Evolutionary conservation across 1,140 invertebrate species (phyloP).

Genomic region (Sweltsa coloradensis): DNA sequence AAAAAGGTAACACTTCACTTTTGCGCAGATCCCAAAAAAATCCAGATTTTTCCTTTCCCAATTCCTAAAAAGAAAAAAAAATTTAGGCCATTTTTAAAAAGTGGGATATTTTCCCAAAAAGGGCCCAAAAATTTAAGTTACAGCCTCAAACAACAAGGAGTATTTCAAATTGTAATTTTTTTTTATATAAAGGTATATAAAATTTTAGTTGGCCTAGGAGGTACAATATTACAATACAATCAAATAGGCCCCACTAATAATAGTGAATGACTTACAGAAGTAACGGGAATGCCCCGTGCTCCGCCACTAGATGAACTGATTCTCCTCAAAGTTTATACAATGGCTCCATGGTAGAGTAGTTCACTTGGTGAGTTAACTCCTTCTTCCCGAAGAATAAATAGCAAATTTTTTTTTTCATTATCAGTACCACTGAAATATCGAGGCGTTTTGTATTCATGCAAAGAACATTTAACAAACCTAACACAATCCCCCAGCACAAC

Average conservation of each 20-base stretch:
- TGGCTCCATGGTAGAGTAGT: slow-evolving; percentile 76
- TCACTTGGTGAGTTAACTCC: slow-evolving; percentile 61
- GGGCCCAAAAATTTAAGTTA: not conserved
- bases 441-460: not conserved
- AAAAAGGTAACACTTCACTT: slow-evolving; percentile 18
- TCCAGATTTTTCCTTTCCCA: slow-evolving; percentile 22
- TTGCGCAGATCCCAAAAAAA: slow-evolving; percentile 20
- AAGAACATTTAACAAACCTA: not conserved
- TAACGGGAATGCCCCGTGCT: no score
- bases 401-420: not conserved
- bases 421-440: not conserved
- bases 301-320: slow-evolving; percentile 38
- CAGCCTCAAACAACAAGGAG: no score
- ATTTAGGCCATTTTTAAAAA: not conserved
- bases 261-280: no score
- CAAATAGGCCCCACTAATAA: no score
- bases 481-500: not conserved
- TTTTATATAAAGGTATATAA: slow-evolving; percentile 5
- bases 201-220: slow-evolving; percentile 36
- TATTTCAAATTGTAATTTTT: no score
- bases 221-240: slow-evolving; percentile 50
- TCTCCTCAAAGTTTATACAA: slow-evolving; percentile 54
- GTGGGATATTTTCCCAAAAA: no score
- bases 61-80: slow-evolving; percentile 14
- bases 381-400: slow-evolving; percentile 47